Conservation (phyloP, 1,140 invertebrate species). For the Drosophila kurseongensis region DNA sequence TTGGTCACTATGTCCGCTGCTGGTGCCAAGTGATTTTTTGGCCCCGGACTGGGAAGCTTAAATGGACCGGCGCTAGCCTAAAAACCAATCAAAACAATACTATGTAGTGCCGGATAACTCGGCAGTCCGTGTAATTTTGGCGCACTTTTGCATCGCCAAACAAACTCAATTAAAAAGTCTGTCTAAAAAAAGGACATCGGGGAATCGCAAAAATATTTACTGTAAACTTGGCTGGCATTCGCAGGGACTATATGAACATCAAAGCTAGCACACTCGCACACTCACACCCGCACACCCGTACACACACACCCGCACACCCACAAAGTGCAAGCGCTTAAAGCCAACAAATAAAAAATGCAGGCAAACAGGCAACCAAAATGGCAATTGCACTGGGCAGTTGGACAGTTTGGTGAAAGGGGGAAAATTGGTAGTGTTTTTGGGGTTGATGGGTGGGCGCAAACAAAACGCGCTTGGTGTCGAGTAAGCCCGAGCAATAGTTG, state of each 20-base stretch:
- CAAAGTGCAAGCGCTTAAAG: constrained; percentile 77
- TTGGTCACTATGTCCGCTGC: constrained; percentile 12
- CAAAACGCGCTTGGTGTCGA: constrained; percentile 72
- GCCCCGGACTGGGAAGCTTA: constrained; percentile 25
- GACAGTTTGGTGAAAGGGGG: constrained; percentile 37
- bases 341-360: constrained; percentile 81
- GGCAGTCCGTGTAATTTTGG: constrained; percentile 76
- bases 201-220: constrained; percentile 82
- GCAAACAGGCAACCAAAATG: constrained; percentile 80
- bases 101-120: constrained; percentile 41
- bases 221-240: constrained; percentile 63
- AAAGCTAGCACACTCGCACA: constrained; percentile 26
- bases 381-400: constrained; percentile 77
- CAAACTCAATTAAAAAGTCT: constrained; percentile 83
- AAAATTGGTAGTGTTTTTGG: constrained; percentile 6
- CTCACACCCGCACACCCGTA: constrained; percentile 7
- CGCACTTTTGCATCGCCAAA: constrained; percentile 82
- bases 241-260: constrained; percentile 72
- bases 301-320: constrained; percentile 23
- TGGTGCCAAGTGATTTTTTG: constrained; percentile 52
- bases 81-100: constrained; percentile 81
- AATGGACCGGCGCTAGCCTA: constrained; percentile 55
- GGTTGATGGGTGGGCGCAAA: constrained; percentile 1
- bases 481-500: constrained; percentile 67
- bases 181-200: constrained; percentile 45